Evolutionary conservation across 1,140 invertebrate species (phyloP).

Genomic region (Limonius californicus): DNA sequence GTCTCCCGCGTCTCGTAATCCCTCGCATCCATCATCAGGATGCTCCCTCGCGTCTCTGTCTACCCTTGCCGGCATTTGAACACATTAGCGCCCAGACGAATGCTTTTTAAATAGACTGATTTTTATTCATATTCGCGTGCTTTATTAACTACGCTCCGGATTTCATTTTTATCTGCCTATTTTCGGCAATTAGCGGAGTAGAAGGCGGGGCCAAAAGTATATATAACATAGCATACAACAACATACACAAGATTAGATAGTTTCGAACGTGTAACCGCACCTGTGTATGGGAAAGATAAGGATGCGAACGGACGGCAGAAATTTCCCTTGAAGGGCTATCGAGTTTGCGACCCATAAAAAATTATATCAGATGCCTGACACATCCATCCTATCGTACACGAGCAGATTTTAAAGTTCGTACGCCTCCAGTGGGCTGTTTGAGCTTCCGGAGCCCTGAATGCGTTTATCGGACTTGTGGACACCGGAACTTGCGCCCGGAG

Average conservation of each 20-base stretch:
- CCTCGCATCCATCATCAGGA: slow-evolving; percentile 43
- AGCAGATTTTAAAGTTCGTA: slow-evolving; percentile 33
- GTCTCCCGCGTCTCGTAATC: slow-evolving; percentile 43
- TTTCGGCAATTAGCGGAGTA: too few species aligned
- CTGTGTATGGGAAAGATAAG: too few species aligned
- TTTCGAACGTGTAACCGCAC: too few species aligned
- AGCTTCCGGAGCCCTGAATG: slow-evolving; percentile 44
- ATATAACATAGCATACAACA: too few species aligned
- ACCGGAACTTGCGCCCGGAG: slow-evolving; percentile 43
- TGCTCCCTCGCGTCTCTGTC: slow-evolving; percentile 9
- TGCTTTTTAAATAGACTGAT: slow-evolving; percentile 28
- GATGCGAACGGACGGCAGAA: too few species aligned
- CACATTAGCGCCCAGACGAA: slow-evolving; percentile 22
- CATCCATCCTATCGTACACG: neutral
- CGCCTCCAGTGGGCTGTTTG: slow-evolving; percentile 44
- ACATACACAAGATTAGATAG: too few species aligned
- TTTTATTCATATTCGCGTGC: slow-evolving; percentile 31
- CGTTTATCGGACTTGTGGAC: slow-evolving; percentile 45
- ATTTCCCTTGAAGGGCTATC: too few species aligned
- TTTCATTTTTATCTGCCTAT: too few species aligned
- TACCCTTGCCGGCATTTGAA: slow-evolving; percentile 4
- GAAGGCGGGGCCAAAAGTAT: too few species aligned
- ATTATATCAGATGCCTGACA: neutral
- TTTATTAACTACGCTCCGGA: neutral
- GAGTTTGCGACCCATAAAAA: too few species aligned